phyloP scores from a whole-genome alignment of 2,888 invertebrate genomes.

The Coenonympha arcania region DNA sequence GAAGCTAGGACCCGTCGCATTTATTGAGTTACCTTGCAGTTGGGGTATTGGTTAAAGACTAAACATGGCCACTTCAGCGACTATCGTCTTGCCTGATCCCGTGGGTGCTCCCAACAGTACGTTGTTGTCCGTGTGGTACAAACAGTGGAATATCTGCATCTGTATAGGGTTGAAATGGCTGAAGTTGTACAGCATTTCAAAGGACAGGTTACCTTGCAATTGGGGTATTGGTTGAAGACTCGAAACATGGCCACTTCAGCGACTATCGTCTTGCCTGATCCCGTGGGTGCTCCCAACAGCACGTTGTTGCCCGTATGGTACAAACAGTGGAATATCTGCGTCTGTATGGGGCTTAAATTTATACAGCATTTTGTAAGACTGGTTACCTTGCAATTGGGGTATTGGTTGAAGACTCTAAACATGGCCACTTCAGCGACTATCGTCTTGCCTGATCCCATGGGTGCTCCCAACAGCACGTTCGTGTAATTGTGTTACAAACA shows the following conservation, averaged over 20 bases:
- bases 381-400: constrained; percentile 82
- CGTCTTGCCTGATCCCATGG: constrained; percentile 98
- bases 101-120: constrained; percentile 96
- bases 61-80: constrained; percentile 98
- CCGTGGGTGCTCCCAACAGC: constrained; percentile 95
- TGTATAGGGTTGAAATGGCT: too few species aligned
- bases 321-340: constrained; percentile 96
- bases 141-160: too few species aligned
- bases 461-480: constrained; percentile 95
- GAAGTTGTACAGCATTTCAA: too few species aligned
- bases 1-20: too few species aligned
- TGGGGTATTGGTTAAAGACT: constrained; percentile 87
- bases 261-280: constrained; percentile 97
- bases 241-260: constrained; percentile 98
- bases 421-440: constrained; percentile 98
- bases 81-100: constrained; percentile 98
- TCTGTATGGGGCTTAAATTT: constrained; percentile 98
- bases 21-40: constrained; percentile 81
- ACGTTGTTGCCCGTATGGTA: constrained; percentile 97
- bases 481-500: constrained; percentile 95
- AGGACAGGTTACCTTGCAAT: too few species aligned
- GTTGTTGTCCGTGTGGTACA: constrained; percentile 95
- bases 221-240: too few species aligned
- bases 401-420: constrained; percentile 88
- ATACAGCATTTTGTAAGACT: constrained; percentile 85